Evolutionary conservation across 30 jellyfish, hydroid and myxozoan species (phyloP), one percentile per base, ranked within the genome.

Genomic region (Rhopilema esculentum): DNA sequence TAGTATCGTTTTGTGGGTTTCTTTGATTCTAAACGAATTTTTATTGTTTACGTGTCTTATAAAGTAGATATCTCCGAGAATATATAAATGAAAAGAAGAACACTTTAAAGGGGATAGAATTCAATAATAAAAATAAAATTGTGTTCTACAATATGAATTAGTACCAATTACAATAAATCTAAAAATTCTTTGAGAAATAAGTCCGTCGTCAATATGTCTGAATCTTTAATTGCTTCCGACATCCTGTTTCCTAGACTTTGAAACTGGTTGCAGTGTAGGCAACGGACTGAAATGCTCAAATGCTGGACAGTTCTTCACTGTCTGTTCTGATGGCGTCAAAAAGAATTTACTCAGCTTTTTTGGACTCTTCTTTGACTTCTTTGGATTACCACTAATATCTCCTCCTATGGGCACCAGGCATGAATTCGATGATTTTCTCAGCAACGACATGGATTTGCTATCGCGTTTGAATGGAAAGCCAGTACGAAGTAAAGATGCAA

Each of bases 251-350:
- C 12, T 40, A 2, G 57, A 40, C 12, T 12, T 40, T 6, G 9
- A 40, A 40, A 6, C 12, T 6, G 57, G 57, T 12, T 40, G 57
- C 12, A 40, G 57, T 40, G 86, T 7, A 4, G 86, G 86, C 51
- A 75, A 49, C 15, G 86, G 51, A 27, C 52, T 75, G 72, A 30
- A 49, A 40, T 40, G 86, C 52, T 16, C 33, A 75, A 75, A 75
- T 8, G 72, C 33, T 19, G 72, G 49, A 32, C 52, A 27, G 0
- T 30, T 22, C 24, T 6, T 26, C 26, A 75, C 86, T 8, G 72
- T 75, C 68, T 75, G 50, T 49, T 75, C 86, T 16, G 33, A 30
- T 33, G 71, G 86, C 52, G 86, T 67, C 40, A 67, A 26, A 49
- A 75, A 22, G 28, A 26, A 75, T 12, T 27, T 21, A 22, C n/a